These are phyloP conservation scores for Netelia melanura DNA, from an alignment of 2,888 invertebrate species.

Conservation along the genomic window DNA sequence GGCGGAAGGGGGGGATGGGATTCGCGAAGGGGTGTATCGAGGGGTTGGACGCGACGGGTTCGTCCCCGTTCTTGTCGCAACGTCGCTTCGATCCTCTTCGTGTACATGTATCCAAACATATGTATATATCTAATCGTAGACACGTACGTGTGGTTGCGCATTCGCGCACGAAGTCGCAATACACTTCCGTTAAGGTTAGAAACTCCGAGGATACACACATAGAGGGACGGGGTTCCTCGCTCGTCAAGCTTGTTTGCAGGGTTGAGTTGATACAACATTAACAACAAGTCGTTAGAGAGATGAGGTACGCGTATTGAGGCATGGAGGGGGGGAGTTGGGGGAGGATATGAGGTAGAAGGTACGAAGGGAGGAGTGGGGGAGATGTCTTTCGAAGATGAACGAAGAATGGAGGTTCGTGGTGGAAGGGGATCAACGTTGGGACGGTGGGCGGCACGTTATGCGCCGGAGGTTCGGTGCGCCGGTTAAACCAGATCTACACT, in stretches of 20 bases:
- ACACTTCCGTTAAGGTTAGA: slow-evolving; percentile 56
- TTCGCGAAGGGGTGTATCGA: neutral
- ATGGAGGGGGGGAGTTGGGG: slow-evolving; percentile 49
- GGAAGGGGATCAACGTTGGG: slow-evolving; percentile 21
- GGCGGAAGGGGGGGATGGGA: neutral
- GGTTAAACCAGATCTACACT: slow-evolving; percentile 8
- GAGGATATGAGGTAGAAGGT: slow-evolving; percentile 11
- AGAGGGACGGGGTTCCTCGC: slow-evolving; percentile 26
- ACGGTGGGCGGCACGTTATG: slow-evolving; percentile 59
- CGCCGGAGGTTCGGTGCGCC: slow-evolving; percentile 41
- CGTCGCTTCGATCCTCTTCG: slow-evolving; percentile 35
- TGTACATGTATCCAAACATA: slow-evolving; percentile 16
- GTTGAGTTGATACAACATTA: slow-evolving; percentile 81
- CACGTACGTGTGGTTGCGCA: slow-evolving; percentile 40
- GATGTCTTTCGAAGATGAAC: slow-evolving; percentile 48
- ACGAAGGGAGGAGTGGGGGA: slow-evolving; percentile 11
- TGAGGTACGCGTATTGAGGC: slow-evolving; percentile 74
- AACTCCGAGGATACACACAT: slow-evolving; percentile 36
- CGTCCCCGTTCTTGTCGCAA: slow-evolving; percentile 18
- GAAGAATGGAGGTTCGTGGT: slow-evolving; percentile 38
- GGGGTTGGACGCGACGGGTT: slow-evolving; percentile 23
- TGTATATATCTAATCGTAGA: slow-evolving; percentile 14
- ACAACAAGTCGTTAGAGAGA: slow-evolving; percentile 83
- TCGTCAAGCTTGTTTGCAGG: slow-evolving; percentile 77
- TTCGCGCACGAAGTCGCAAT: slow-evolving; percentile 41